A percentile compares a stretch with the other conserved stretches of the same genome.
Conservation (phyloP, 2,888 invertebrate species). For the Gandaritis pyraliata region DNA sequence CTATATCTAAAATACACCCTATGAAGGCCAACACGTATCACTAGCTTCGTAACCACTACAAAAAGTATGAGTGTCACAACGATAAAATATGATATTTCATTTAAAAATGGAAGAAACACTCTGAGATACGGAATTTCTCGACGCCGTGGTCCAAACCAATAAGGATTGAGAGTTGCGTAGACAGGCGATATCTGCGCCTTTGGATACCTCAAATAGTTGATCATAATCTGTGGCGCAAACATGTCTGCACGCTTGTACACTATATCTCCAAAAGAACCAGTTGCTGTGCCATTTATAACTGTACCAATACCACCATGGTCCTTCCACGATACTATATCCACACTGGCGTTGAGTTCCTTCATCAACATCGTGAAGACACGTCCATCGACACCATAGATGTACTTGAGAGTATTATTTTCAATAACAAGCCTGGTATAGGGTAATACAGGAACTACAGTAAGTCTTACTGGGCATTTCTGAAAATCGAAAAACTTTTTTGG, state of each 20-base stretch:
- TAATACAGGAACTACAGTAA: slow-evolving; percentile 44
- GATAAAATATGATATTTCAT: slow-evolving; percentile 45
- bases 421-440: slow-evolving; percentile 47
- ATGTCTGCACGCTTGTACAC: slow-evolving; percentile 54
- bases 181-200: slow-evolving; percentile 51
- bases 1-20: slow-evolving; percentile 31
- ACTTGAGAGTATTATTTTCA: slow-evolving; percentile 45
- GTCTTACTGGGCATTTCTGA: slow-evolving; percentile 57
- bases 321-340: slow-evolving; percentile 44
- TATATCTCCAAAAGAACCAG: slow-evolving; percentile 52
- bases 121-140: slow-evolving; percentile 57
- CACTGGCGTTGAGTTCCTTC: slow-evolving; percentile 54
- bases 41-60: slow-evolving; percentile 20
- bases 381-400: slow-evolving; percentile 56
- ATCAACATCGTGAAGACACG: slow-evolving; percentile 47
- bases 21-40: slow-evolving; percentile 41
- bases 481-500: slow-evolving; percentile 61
- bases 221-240: slow-evolving; percentile 49
- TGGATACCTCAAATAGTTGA: slow-evolving; percentile 48
- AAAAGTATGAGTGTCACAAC: slow-evolving; percentile 29
- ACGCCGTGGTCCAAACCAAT: slow-evolving; percentile 60
- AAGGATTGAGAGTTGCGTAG: slow-evolving; percentile 46
- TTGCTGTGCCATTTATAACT: slow-evolving; percentile 46
- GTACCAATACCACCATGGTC: slow-evolving; percentile 45
- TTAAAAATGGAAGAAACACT: slow-evolving; percentile 56